Evolutionary conservation across 2,797 vertebrate genomes (phyloP).

Genomic region (Anguilla marmorata): DNA sequence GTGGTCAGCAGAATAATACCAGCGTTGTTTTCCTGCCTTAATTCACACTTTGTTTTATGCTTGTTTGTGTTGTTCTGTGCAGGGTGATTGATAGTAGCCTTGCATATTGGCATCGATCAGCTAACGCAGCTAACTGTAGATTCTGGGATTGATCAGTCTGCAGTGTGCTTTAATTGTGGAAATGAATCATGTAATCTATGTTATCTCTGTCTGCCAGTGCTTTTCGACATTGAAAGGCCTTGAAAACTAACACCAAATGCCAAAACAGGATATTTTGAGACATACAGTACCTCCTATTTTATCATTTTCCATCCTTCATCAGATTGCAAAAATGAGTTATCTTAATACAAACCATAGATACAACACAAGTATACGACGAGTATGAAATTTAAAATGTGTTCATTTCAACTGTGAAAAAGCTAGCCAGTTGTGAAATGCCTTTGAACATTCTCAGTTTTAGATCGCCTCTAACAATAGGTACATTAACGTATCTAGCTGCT

Average conservation of each 20-base stretch:
- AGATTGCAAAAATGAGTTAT: neutral
- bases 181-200: neutral
- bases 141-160: neutral
- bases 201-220: conserved; percentile 27
- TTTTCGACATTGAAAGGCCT: neutral
- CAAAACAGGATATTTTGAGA: neutral
- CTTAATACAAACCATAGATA: neutral
- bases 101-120: conserved; percentile 2
- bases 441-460: neutral
- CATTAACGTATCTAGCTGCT: neutral
- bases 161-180: neutral
- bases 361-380: no score
- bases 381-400: neutral
- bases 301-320: neutral
- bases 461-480: neutral
- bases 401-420: neutral
- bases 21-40: neutral
- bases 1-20: conserved; percentile 10
- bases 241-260: neutral
- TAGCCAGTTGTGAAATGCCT: neutral
- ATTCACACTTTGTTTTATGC: neutral
- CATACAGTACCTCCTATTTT: neutral
- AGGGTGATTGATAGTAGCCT: neutral
- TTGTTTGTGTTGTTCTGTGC: neutral
- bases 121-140: neutral